Percentiles rank a stretch among this genome's conserved stretches.
Conservation (phyloP, 2,888 invertebrate species). For the Schrankia costaestrigalis region DNA sequence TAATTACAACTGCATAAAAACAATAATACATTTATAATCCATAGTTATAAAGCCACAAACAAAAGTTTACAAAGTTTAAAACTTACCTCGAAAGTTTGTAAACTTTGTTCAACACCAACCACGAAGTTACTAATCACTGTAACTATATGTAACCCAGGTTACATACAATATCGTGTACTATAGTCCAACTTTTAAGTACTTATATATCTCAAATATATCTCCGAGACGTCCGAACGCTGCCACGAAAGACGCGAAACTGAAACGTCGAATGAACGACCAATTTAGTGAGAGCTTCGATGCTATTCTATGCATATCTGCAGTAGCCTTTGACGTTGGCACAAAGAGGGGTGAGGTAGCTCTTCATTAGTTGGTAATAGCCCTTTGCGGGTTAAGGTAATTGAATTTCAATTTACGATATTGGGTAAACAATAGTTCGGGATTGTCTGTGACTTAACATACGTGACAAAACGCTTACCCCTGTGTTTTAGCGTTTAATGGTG, state of each 20-base stretch:
- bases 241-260: conserved; percentile 23
- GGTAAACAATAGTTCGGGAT: conserved; percentile 17
- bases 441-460: no score
- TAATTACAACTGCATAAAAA: no score
- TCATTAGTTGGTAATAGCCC: conserved; percentile 11
- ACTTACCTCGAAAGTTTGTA: conserved; percentile 27
- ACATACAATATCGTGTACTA: conserved; percentile 6
- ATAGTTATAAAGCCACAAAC: neutral
- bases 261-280: conserved; percentile 15
- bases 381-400: conserved; percentile 28
- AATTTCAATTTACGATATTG: conserved; percentile 30
- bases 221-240: conserved; percentile 21
- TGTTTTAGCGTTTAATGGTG: no score
- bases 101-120: conserved; percentile 21
- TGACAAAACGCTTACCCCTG: no score
- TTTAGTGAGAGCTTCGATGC: conserved; percentile 11
- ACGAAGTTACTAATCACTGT: conserved; percentile 14
- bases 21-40: no score
- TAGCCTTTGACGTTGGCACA: conserved; percentile 15
- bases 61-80: conserved; percentile 28
- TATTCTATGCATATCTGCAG: conserved; percentile 25
- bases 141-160: conserved; percentile 7
- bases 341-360: conserved; percentile 18
- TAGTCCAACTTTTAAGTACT: conserved; percentile 13
- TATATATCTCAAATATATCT: conserved; percentile 4